Evolutionary conservation across 1,140 invertebrate genomes (phyloP), one percentile per base, ranked within the genome.

Genomic region (Dufourea novaeangliae): DNA sequence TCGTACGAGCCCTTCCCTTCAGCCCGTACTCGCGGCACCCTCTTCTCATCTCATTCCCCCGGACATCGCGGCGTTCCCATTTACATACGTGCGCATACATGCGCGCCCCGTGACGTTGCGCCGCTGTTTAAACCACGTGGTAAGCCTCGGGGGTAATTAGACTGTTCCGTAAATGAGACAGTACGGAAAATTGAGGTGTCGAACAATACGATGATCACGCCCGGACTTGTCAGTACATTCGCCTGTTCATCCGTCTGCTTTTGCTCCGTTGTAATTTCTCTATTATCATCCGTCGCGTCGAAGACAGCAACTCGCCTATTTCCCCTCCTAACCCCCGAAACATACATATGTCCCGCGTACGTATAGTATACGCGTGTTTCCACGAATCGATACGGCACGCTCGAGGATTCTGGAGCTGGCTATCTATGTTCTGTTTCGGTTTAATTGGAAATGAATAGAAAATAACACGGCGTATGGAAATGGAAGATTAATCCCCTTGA

Each of bases 141-240:
- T 75, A 79, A 79, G 81, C 83, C 85, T 84, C 81, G 69, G 70
- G 80, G 81, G 84, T 90, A 90, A 91, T 91, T 90, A 91, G 82
- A 84, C 81, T 63, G 85, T 74, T 52, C 66, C 68, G 80, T 71
- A 78, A 86, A 87, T 72, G 88, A 88, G 79, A 77, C 80, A 67
- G 79, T 71, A 84, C 83, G 79, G 85, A 84, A 87, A 89, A 88
- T 83, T 79, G 78, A 83, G 85, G 82, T 84, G 84, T 78, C 83
- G 82, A 85, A 88, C 84, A 87, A 85, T 84, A 76, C 80, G 73
- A 84, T 87, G 79, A 89, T 89, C 85, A 85, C 79, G 69, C 70
- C 52, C 32, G 22, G 29, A 27, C 67, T 52, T 29, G 64, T 78
- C 67, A 70, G 66, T 61, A 59, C 56, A n/a, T 71, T 25, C 46